phyloP scores from a whole-genome alignment of 2,797 vertebrate genomes.

The Lophotriccus pileatus region DNA sequence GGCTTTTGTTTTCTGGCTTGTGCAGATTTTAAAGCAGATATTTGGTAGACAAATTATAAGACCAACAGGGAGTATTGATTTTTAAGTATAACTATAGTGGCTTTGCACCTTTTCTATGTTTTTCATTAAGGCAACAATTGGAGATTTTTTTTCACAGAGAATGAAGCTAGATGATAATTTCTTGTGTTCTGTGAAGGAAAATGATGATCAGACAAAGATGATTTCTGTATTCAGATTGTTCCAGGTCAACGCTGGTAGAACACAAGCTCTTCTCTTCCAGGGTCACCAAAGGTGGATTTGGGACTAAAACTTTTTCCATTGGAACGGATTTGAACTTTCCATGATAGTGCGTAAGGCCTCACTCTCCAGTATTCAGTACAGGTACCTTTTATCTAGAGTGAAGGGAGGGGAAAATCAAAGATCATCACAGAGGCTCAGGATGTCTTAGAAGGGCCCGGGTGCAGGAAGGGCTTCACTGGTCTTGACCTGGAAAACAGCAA shows the following conservation, averaged over 20 bases:
- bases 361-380: neutral
- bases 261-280: neutral
- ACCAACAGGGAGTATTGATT: conserved; percentile 56
- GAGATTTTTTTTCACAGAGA: conserved; percentile 30
- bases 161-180: conserved; percentile 22
- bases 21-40: conserved; percentile 2
- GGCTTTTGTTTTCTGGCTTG: conserved; percentile 7
- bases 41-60: conserved; percentile 53
- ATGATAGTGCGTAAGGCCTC: neutral
- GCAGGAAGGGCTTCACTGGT: neutral
- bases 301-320: neutral
- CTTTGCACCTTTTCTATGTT: conserved; percentile 39
- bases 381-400: neutral
- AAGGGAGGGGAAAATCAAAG: neutral
- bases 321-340: neutral
- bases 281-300: neutral
- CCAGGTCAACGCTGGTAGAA: neutral
- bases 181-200: neutral
- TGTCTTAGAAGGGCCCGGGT: neutral
- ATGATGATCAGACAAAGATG: neutral
- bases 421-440: neutral
- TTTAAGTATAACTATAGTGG: conserved; percentile 37
- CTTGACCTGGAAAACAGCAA: neutral
- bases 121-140: conserved; percentile 46
- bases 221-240: neutral